These are phyloP conservation scores for Vesta saturnalis DNA, from an alignment of 2,888 invertebrate genomes.

Conservation along the genomic window DNA sequence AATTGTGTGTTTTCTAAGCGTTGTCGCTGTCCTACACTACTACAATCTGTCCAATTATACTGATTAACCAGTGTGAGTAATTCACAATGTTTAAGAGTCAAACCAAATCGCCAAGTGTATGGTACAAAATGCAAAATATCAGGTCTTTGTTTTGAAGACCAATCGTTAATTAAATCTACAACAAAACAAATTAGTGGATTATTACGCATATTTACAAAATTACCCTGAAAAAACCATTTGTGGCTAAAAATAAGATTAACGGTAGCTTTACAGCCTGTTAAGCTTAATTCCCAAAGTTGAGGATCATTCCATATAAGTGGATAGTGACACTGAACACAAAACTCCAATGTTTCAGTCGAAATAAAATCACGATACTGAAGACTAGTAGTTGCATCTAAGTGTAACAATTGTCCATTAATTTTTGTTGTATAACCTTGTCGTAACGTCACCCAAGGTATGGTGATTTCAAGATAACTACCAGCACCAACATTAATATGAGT, in stretches of 20 bases:
- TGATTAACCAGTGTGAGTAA: conserved; percentile 93
- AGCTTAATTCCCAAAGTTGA: conserved; percentile 91
- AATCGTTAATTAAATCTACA: conserved; percentile 92
- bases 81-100: conserved; percentile 94
- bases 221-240: conserved; percentile 92
- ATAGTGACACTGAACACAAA: conserved; percentile 88
- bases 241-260: conserved; percentile 93
- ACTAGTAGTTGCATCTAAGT: conserved; percentile 96
- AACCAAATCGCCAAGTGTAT: conserved; percentile 93
- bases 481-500: conserved; percentile 95
- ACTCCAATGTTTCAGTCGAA: conserved; percentile 94
- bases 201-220: conserved; percentile 13
- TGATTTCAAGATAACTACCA: conserved; percentile 96
- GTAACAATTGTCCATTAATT: conserved; percentile 92
- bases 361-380: conserved; percentile 91
- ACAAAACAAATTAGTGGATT: conserved; percentile 34
- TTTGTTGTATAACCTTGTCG: conserved; percentile 90
- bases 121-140: conserved; percentile 96
- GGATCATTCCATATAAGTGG: conserved; percentile 96
- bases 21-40: conserved; percentile 83
- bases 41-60: conserved; percentile 99
- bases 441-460: conserved; percentile 91
- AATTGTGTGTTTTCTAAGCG: conserved; percentile 87
- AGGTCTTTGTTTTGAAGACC: conserved; percentile 93
- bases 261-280: conserved; percentile 95